Evolutionary conservation across 2,797 vertebrate genomes (phyloP), one percentile per base, ranked within the genome.

Genomic region (Hyperoplus lanceolatus): DNA sequence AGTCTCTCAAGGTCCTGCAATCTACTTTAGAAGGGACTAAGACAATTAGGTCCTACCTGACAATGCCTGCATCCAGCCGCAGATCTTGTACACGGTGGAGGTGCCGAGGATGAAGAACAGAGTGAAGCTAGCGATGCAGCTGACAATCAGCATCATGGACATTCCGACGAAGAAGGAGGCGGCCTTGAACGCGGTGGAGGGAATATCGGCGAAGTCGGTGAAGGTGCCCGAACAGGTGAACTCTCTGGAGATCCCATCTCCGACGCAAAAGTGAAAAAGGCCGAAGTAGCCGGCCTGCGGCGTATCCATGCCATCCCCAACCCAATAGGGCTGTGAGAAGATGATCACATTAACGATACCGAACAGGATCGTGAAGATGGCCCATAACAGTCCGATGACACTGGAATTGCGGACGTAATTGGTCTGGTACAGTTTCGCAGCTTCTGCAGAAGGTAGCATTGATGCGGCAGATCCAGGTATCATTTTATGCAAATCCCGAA

Each of bases 31-130:
- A 12, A 8, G 18, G 0, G 14, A 5, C 95, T 95, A 46, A 67
- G 18, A 12, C 29, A 29, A 29, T 29, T 29, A 36, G 1, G 18
- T 8, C 96, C 96, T 90, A 98, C 97, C 97, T 63, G 97, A 97
- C 75, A 92, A 93, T 58, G 97, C 97, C 86, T 99, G 98, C 97
- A 98, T 97, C 98, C 98, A 99, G 90, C 97, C 98, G 75, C 98
- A 99, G 92, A 98, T 99, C 94, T 99, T 99, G 89, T 98, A 99
- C 81, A 98, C 98, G 59, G 98, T 99, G 93, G 97, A 97, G 69
- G 97, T 99, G 95, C 97, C 97, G 94, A 97, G 97, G 93, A 98
- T 97, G 94, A 99, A 99, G 96, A 99, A 99, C 92, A 99, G 97
- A 63, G 94, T 95, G 93, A 99, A 99, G 94, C 96, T 98, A 84